These are phyloP conservation scores for Cladorhizidae sp. DNA, from an alignment of 37 sponge, comb jelly and placozoan genomes.

Conservation along the genomic window DNA sequence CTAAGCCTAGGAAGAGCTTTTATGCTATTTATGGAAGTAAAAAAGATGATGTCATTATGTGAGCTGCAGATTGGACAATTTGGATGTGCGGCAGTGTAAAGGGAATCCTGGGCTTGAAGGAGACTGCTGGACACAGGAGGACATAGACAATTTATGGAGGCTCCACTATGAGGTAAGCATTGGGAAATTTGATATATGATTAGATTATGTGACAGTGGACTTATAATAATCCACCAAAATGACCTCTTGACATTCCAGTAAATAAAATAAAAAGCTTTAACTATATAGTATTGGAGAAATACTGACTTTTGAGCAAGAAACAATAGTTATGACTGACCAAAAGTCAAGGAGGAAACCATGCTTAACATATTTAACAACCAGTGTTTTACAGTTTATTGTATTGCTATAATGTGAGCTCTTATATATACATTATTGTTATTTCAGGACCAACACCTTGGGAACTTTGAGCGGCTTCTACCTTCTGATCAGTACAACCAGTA, in stretches of 20 bases:
- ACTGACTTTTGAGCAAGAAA: not conserved
- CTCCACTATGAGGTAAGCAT: conserved; percentile 67
- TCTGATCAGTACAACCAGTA: not conserved
- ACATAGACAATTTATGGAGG: conserved; percentile 62
- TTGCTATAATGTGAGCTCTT: too few species aligned
- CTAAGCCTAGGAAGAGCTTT: too few species aligned
- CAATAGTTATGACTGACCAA: not conserved
- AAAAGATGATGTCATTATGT: not conserved
- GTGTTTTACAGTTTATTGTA: too few species aligned
- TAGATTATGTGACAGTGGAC: too few species aligned
- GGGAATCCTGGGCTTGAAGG: conserved; percentile 57
- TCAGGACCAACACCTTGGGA: conserved; percentile 27
- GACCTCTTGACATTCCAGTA: too few species aligned
- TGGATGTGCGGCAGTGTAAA: not conserved
- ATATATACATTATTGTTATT: too few species aligned
- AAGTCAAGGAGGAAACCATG: too few species aligned
- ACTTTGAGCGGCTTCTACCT: conserved; percentile 34
- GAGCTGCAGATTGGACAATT: conserved; percentile 24
- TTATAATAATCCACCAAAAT: too few species aligned
- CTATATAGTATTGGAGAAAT: too few species aligned
- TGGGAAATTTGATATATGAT: too few species aligned
- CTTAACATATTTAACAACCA: too few species aligned
- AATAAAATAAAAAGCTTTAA: too few species aligned
- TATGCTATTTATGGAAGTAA: not conserved
- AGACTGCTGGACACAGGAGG: conserved; percentile 40